A percentile compares a stretch with the other conserved stretches of the same genome.
phyloP scores from a whole-genome alignment of 1,140 invertebrate species.

The Paraescarpia echinospica region DNA sequence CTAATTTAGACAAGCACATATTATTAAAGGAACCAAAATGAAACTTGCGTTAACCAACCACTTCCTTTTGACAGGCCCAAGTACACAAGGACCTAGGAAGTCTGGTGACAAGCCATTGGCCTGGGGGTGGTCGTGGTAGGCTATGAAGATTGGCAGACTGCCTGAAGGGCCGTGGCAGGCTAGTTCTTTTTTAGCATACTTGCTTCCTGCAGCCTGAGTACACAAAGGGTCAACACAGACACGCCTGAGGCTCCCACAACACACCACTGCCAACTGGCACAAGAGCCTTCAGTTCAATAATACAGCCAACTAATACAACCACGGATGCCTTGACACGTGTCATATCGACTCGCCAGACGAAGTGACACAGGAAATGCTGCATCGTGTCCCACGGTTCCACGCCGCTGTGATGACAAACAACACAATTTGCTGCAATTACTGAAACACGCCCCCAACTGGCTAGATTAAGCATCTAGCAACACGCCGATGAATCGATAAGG shows the following conservation, averaged over 20 bases:
- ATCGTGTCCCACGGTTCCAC: background rate
- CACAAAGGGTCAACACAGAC: background rate
- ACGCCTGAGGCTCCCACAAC: background rate
- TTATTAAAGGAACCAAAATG: background rate
- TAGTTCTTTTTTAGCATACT: background rate
- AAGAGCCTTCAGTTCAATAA: background rate
- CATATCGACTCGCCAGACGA: background rate
- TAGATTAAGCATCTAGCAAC: background rate
- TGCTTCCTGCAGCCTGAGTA: background rate
- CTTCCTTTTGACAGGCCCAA: background rate
- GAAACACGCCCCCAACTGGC: background rate
- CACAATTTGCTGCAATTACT: conserved; percentile 1
- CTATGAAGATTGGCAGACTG: background rate
- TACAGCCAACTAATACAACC: background rate
- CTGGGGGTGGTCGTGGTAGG: no score
- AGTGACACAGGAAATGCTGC: background rate
- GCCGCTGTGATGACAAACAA: background rate
- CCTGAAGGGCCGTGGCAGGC: background rate
- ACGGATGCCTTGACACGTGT: background rate
- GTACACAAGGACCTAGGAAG: background rate
- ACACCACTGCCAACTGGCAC: background rate
- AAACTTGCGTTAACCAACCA: background rate
- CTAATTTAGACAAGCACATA: background rate
- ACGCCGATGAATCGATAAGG: background rate
- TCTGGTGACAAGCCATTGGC: no score